A percentile compares a stretch with the other conserved stretches of the same genome.
phyloP scores from a whole-genome alignment of 2,888 invertebrate genomes.

The Abscondita cerata region DNA sequence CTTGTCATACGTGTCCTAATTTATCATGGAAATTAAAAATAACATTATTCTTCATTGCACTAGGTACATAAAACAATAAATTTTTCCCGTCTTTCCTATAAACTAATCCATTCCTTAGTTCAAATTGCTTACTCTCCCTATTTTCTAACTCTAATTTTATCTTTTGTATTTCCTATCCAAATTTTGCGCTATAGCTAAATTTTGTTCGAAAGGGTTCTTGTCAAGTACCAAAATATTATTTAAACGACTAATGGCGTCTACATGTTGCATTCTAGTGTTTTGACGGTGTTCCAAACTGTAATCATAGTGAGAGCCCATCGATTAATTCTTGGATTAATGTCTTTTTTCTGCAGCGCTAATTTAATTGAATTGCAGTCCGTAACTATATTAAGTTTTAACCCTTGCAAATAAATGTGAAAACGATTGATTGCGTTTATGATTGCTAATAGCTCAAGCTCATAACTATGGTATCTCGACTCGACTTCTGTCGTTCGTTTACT shows the following conservation, averaged over 20 bases:
- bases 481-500: conserved; percentile 44
- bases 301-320: conserved; percentile 24
- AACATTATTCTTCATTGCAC: too few species aligned
- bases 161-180: too few species aligned
- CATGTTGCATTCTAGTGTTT: conserved; percentile 42
- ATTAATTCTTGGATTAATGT: conserved; percentile 42
- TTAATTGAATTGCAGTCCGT: conserved; percentile 43
- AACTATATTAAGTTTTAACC: conserved; percentile 43
- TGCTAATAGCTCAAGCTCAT: conserved; percentile 45
- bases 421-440: conserved; percentile 43
- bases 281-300: conserved; percentile 22
- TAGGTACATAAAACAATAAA: too few species aligned
- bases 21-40: too few species aligned
- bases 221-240: neutral
- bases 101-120: too few species aligned
- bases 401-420: conserved; percentile 44
- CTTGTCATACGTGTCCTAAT: too few species aligned
- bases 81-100: too few species aligned
- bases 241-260: conserved; percentile 38
- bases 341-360: conserved; percentile 42
- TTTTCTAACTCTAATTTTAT: too few species aligned
- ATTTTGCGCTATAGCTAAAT: too few species aligned
- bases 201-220: neutral
- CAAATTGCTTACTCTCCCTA: too few species aligned
- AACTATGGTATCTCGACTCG: conserved; percentile 47